Evolutionary conservation across 2,797 vertebrate genomes (phyloP).

Genomic region (Mycteria americana): DNA sequence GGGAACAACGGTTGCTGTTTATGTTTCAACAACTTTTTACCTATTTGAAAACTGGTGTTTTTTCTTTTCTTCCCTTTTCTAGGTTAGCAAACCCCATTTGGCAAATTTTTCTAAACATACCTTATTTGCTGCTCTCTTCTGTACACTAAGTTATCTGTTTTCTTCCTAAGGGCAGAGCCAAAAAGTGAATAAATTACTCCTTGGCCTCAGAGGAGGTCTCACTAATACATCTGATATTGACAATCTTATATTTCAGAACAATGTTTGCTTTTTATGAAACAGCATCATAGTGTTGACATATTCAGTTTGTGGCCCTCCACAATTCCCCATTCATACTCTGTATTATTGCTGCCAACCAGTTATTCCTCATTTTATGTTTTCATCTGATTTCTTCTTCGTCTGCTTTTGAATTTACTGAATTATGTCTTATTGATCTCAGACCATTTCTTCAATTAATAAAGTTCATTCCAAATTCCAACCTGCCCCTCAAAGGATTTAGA

Average conservation of each 20-base stretch:
- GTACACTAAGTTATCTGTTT: not conserved
- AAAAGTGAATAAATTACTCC: not conserved
- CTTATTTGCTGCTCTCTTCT: not conserved
- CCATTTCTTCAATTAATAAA: not conserved
- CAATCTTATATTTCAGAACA: not conserved
- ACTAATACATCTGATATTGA: not conserved
- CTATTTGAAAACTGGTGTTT: not conserved
- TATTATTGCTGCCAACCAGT: not conserved
- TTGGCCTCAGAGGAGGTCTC: not conserved
- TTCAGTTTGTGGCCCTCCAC: not conserved
- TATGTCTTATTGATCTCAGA: not conserved
- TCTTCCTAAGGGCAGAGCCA: not conserved
- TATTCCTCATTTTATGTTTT: not conserved
- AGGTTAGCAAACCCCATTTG: not conserved
- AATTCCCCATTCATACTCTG: conserved; percentile 9
- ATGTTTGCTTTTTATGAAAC: not conserved
- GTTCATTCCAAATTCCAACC: not conserved
- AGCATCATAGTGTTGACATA: not conserved
- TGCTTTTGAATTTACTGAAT: not conserved
- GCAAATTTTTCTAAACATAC: not conserved
- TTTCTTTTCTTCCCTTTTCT: not conserved
- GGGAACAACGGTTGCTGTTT: not conserved
- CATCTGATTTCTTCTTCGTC: not conserved
- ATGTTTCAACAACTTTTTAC: not conserved
- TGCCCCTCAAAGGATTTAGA: not conserved